Evolutionary conservation across 2,888 invertebrate genomes (phyloP).

Genomic region (Agrilus biguttatus): DNA sequence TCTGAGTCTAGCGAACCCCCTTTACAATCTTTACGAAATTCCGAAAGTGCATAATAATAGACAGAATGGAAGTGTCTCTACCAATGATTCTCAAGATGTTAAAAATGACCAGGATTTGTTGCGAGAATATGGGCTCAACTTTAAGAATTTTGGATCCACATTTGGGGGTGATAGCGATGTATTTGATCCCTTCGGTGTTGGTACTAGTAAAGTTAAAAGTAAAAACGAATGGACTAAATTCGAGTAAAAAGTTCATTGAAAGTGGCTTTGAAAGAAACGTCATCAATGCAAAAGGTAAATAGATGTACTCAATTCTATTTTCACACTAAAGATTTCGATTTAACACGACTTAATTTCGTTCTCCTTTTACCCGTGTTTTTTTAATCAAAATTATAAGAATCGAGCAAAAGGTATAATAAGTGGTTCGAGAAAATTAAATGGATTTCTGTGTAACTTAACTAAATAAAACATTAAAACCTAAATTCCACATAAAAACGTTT

Average conservation of each 20-base stretch:
- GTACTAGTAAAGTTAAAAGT: conserved; percentile 30
- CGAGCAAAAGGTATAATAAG: too few relatives aligned
- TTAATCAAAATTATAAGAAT: too few relatives aligned
- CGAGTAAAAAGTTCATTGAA: conserved; percentile 23
- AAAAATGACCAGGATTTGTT: conserved; percentile 49
- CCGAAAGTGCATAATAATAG: conserved; percentile 7
- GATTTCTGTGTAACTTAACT: too few relatives aligned
- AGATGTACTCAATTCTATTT: too few relatives aligned
- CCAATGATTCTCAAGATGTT: conserved; percentile 15
- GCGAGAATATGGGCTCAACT: conserved; percentile 61
- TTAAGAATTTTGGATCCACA: conserved; percentile 33
- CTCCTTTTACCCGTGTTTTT: too few relatives aligned
- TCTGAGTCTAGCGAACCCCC: conserved; percentile 35
- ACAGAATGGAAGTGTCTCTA: conserved; percentile 35
- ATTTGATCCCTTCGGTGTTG: conserved; percentile 26
- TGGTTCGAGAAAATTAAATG: too few relatives aligned
- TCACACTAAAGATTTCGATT: too few relatives aligned
- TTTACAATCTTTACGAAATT: conserved; percentile 29
- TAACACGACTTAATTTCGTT: too few relatives aligned
- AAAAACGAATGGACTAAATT: conserved; percentile 46
- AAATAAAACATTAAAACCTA: too few relatives aligned
- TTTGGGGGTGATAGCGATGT: conserved; percentile 19
- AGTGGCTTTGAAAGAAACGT: too few relatives aligned
- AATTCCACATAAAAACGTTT: too few relatives aligned
- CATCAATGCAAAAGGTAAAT: too few relatives aligned